Evolutionary conservation across 2,888 invertebrate genomes (phyloP).

Genomic region (Euclidia mi): DNA sequence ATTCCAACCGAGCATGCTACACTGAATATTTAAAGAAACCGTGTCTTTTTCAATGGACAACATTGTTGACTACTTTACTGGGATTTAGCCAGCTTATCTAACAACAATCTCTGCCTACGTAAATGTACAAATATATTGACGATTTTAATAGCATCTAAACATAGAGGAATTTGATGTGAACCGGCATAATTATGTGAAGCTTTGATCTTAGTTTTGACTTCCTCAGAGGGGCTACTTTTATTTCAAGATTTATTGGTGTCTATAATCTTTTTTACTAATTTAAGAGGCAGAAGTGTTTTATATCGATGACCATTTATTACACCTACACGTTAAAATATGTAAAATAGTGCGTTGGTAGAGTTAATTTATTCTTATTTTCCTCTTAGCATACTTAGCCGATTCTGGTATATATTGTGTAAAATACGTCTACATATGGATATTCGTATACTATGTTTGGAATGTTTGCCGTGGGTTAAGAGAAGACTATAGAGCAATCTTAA

Average conservation of each 20-base stretch:
- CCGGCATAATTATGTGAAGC: conserved; percentile 11
- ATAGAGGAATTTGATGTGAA: conserved; percentile 7
- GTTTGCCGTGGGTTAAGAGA: conserved; percentile 2
- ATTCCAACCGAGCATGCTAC: conserved; percentile 33
- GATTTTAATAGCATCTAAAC: conserved; percentile 18
- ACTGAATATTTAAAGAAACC: conserved; percentile 34
- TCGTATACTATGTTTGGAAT: neutral
- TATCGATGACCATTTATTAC: conserved; percentile 16
- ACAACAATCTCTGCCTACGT: conserved; percentile 23
- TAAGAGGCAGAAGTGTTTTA: conserved; percentile 15
- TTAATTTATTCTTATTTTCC: conserved; percentile 17
- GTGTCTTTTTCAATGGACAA: conserved; percentile 7
- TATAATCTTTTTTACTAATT: conserved; percentile 16
- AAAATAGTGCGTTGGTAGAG: conserved; percentile 24
- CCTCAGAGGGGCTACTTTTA: neutral
- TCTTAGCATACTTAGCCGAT: neutral
- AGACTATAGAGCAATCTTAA: neutral
- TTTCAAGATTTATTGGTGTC: conserved; percentile 18
- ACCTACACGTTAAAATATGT: conserved; percentile 24
- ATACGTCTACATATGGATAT: neutral
- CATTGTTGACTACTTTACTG: conserved; percentile 15
- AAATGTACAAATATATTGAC: conserved; percentile 20
- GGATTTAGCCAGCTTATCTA: conserved; percentile 7
- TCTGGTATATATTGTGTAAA: conserved; percentile 7
- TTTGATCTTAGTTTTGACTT: conserved; percentile 13